Evolutionary conservation across 2,113 vertebrate genomes (phyloP).

Genomic region (Meles meles): DNA sequence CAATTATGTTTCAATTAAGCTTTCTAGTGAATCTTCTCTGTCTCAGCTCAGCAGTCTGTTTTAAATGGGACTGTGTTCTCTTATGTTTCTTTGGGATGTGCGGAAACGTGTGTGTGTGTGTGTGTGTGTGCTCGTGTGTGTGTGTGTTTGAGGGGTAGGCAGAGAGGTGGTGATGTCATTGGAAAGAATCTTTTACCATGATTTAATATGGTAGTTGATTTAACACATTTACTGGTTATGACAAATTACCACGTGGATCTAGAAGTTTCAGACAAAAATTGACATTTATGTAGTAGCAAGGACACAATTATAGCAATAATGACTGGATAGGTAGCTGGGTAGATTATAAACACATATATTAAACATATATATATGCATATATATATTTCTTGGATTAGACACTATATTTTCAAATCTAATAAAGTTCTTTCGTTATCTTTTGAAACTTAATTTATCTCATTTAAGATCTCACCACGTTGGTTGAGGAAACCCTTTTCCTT

Average conservation of each 20-base stretch:
- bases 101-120: background rate
- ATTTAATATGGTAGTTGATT: background rate
- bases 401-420: constrained; percentile 2
- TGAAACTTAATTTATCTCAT: constrained; percentile 7
- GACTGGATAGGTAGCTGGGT: background rate
- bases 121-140: background rate
- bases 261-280: background rate
- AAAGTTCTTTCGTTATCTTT: background rate
- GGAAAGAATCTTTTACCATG: background rate
- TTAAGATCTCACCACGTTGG: background rate
- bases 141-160: background rate
- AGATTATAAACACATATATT: background rate
- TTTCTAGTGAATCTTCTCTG: background rate
- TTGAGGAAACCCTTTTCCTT: background rate
- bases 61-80: background rate
- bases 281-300: background rate
- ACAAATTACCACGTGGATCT: background rate
- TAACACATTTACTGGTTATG: background rate
- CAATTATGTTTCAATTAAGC: background rate
- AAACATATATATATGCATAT: background rate
- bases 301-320: background rate
- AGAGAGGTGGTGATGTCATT: background rate
- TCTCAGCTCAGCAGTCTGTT: background rate
- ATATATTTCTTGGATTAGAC: background rate
- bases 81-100: background rate